Conservation (phyloP, 2,888 invertebrate genomes). For the Dexiosoma caninum region DNA sequence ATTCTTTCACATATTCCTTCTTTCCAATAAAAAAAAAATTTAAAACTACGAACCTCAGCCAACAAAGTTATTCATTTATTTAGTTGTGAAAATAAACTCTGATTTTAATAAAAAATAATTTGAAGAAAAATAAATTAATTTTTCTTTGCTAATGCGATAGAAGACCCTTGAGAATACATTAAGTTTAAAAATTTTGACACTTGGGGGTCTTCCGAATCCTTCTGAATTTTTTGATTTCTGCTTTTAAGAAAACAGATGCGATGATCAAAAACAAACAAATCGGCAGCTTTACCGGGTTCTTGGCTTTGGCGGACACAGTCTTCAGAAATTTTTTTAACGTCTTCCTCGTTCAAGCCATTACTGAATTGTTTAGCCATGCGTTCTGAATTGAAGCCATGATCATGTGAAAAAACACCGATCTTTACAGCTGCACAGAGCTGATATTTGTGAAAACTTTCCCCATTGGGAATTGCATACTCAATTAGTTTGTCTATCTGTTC, state of each 20-base stretch:
- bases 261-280: conserved; percentile 75
- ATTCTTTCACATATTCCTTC: too few species aligned
- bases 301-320: conserved; percentile 73
- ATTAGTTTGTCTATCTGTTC: conserved; percentile 69
- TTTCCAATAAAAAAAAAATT: too few species aligned
- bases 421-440: conserved; percentile 71
- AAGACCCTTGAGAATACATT: too few species aligned
- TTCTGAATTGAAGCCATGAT: conserved; percentile 72
- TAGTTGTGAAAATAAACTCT: too few species aligned
- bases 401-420: conserved; percentile 71
- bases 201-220: too few species aligned
- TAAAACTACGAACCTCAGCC: too few species aligned
- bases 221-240: too few species aligned
- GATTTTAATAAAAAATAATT: too few species aligned
- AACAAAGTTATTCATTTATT: too few species aligned
- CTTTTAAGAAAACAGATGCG: conserved; percentile 74
- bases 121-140: too few species aligned
- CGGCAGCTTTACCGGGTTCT: conserved; percentile 68
- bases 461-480: conserved; percentile 70
- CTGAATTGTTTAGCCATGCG: conserved; percentile 75
- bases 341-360: conserved; percentile 71
- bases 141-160: too few species aligned
- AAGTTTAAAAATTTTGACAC: too few species aligned
- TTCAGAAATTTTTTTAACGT: conserved; percentile 70
- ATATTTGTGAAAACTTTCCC: conserved; percentile 71